Percentiles rank a stretch among this genome's conserved stretches.
These are phyloP conservation scores for Pseudococcus jackbeardsleyi DNA, from an alignment of 2,888 invertebrate genomes.

Conservation along the genomic window DNA sequence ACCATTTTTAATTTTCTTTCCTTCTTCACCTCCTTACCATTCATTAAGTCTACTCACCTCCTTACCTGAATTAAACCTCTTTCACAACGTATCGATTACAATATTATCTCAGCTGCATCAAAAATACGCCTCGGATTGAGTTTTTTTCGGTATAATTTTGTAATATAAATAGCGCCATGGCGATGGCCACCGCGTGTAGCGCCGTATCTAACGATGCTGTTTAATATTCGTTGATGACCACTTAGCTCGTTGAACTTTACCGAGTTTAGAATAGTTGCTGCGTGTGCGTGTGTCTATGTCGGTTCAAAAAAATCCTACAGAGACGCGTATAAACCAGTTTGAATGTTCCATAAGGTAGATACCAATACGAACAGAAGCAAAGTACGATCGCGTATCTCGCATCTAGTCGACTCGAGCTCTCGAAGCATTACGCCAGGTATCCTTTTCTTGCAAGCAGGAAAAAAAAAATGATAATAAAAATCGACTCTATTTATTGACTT, in stretches of 20 bases:
- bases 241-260: constrained; percentile 40
- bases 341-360: not conserved
- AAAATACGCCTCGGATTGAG: not conserved
- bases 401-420: too few species aligned
- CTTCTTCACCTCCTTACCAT: too few species aligned
- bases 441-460: not conserved
- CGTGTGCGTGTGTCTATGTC: not conserved
- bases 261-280: not conserved
- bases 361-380: not conserved
- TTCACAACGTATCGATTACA: not conserved
- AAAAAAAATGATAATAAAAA: not conserved
- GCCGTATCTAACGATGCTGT: constrained; percentile 22
- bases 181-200: not conserved
- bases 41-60: too few species aligned
- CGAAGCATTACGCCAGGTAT: not conserved
- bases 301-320: not conserved
- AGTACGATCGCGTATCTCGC: not conserved
- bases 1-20: too few species aligned
- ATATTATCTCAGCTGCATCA: not conserved
- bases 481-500: not conserved
- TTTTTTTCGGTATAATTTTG: not conserved
- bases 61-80: not conserved
- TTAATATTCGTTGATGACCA: constrained; percentile 30
- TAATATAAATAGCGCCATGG: not conserved
- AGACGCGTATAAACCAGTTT: constrained; percentile 13